Evolutionary conservation across 1,140 invertebrate genomes (phyloP).

Genomic region (Pogonomyrmex barbatus): DNA sequence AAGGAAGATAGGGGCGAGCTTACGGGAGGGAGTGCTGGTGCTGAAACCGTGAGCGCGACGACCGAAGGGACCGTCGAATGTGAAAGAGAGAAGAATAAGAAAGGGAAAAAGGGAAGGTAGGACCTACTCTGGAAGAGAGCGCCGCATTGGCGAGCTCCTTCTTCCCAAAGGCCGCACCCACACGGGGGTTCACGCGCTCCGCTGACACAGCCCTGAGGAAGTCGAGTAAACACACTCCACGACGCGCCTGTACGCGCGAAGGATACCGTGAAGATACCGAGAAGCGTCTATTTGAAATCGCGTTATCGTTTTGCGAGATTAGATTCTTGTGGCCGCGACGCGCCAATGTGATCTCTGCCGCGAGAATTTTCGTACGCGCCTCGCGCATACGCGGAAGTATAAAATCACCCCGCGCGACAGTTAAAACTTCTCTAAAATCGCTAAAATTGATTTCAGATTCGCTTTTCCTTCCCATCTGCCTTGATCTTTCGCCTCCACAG

Average conservation of each 20-base stretch:
- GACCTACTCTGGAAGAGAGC: constrained; percentile 69
- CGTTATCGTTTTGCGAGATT: constrained; percentile 67
- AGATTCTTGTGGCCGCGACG: constrained; percentile 44
- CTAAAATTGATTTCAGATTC: neutral
- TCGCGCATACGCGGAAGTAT: neutral
- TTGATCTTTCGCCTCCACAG: neutral
- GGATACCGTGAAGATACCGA: constrained; percentile 40
- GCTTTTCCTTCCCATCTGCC: too few species aligned
- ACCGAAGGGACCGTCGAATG: constrained; percentile 78
- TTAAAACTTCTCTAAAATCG: neutral
- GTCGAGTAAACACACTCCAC: constrained; percentile 66
- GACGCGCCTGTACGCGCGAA: constrained; percentile 54
- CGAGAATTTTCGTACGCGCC: neutral
- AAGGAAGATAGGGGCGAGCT: constrained; percentile 76
- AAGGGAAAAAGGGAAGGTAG: constrained; percentile 68
- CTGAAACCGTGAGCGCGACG: constrained; percentile 72
- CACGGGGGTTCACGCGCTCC: constrained; percentile 72
- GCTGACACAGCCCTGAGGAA: constrained; percentile 72
- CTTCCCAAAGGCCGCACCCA: constrained; percentile 80
- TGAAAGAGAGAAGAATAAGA: constrained; percentile 69
- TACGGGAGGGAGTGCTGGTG: constrained; percentile 74
- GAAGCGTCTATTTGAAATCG: constrained; percentile 33
- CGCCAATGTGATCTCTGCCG: neutral
- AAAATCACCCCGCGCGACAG: too few species aligned
- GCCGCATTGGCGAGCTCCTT: constrained; percentile 67